Percentiles rank a stretch among this genome's conserved stretches.
Evolutionary conservation across 2,888 invertebrate species (phyloP).

Genomic region (Fissipunctia ypsillon): DNA sequence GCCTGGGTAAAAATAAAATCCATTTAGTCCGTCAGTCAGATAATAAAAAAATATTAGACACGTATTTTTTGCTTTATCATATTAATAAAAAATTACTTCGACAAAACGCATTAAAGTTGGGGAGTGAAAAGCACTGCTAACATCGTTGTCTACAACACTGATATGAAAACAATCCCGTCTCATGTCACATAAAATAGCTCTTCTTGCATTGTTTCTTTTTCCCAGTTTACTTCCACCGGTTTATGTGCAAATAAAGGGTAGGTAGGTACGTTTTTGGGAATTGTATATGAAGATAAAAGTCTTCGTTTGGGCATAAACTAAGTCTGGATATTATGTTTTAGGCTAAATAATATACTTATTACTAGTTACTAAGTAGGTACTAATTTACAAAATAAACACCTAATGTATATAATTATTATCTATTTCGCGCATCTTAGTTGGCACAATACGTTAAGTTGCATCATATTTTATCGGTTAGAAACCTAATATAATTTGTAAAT

Average conservation of each 20-base stretch:
- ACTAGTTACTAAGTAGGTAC: not conserved
- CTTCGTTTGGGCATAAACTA: not conserved
- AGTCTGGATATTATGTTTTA: not conserved
- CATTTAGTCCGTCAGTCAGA: too few species aligned
- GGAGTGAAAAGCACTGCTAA: not conserved
- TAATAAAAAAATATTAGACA: too few species aligned
- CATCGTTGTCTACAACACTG: not conserved
- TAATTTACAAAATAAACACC: not conserved
- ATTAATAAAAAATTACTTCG: too few species aligned
- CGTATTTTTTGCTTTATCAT: too few species aligned
- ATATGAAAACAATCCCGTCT: not conserved
- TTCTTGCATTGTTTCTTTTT: not conserved
- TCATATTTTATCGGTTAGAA: not conserved
- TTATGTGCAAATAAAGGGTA: not conserved
- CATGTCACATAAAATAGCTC: not conserved
- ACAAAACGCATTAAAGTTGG: too few species aligned
- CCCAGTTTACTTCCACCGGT: not conserved
- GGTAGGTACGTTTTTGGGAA: not conserved
- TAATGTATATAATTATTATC: not conserved
- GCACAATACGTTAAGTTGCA: not conserved
- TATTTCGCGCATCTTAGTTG: not conserved
- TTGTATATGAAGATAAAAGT: not conserved
- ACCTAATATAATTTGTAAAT: not conserved
- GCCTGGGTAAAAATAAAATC: too few species aligned
- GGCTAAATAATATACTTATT: not conserved